Conservation (phyloP, 1,140 invertebrate genomes). For the Chrysomallon squamiferum region DNA sequence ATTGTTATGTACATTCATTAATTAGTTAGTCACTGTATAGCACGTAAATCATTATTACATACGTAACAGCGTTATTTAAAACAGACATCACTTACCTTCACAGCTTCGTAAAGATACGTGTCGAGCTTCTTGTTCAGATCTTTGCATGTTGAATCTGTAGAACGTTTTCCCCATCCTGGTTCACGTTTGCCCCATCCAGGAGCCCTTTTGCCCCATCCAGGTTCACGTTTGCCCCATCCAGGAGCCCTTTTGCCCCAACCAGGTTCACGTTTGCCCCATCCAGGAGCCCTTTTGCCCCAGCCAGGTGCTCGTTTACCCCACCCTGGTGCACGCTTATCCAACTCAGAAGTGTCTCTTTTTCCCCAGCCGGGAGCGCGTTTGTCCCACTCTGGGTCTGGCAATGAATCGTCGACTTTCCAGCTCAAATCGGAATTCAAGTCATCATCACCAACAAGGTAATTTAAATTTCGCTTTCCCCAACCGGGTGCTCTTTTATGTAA, state of each 20-base stretch:
- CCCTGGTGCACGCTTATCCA: constrained; percentile 1
- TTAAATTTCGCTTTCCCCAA: constrained; percentile 4
- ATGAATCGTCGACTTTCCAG: neutral
- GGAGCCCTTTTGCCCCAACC: constrained; percentile 17
- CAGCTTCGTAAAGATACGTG: no score
- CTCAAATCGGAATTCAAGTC: no score
- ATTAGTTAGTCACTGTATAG: no score
- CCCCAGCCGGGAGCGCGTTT: neutral
- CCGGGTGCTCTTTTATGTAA: neutral
- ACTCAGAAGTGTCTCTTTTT: neutral
- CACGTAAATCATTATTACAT: no score
- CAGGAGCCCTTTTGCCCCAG: neutral
- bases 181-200: constrained; percentile 21
- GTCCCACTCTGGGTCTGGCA: constrained; percentile 12
- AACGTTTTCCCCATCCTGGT: constrained; percentile 22
- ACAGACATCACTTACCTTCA: no score
- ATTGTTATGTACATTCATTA: no score
- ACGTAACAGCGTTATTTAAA: no score
- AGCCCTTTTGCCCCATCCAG: constrained; percentile 21
- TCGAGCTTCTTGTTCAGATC: no score
- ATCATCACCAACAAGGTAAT: constrained; percentile 4
- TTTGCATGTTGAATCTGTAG: no score
- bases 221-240: constrained; percentile 12
- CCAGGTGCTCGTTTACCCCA: neutral
- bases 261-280: neutral